Conservation (phyloP, 2,113 vertebrate genomes). For the Lepus americanus region DNA sequence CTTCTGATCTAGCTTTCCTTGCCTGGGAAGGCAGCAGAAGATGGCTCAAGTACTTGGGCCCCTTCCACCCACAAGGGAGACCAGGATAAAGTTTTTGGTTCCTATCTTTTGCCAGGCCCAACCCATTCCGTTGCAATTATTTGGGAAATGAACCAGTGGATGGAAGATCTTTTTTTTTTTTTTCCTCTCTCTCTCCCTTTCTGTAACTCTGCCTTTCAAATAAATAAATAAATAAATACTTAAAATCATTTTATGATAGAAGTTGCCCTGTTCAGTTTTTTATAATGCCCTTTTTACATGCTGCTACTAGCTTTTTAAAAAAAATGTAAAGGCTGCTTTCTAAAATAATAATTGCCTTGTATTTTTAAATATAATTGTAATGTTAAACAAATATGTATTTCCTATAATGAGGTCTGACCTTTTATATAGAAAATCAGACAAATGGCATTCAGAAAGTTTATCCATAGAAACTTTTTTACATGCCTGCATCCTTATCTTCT, state of each 20-base stretch:
- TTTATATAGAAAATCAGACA: slow-evolving; percentile 42
- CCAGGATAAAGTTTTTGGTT: no score
- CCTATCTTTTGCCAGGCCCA: no score
- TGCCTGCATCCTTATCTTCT: not conserved
- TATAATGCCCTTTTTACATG: slow-evolving; percentile 33
- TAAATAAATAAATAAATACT: no score
- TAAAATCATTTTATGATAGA: slow-evolving; percentile 34
- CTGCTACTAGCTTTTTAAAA: not conserved
- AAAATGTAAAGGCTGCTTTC: not conserved
- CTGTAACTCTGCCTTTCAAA: no score
- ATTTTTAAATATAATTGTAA: slow-evolving; percentile 47
- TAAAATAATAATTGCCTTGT: slow-evolving; percentile 39
- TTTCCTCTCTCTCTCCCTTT: no score
- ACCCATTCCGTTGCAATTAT: no score
- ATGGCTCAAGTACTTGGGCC: no score
- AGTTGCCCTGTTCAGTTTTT: slow-evolving; percentile 36
- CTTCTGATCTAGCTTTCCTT: no score
- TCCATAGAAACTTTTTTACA: slow-evolving; percentile 12
- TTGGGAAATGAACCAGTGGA: no score
- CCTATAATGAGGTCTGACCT: not conserved
- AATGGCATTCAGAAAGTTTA: slow-evolving; percentile 33
- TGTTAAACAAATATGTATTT: slow-evolving; percentile 35
- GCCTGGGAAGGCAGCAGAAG: no score
- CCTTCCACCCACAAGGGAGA: no score
- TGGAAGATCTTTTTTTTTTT: no score